These are phyloP conservation scores for Galerucella calmariensis DNA, from an alignment of 2,888 invertebrate species.

Conservation along the genomic window DNA sequence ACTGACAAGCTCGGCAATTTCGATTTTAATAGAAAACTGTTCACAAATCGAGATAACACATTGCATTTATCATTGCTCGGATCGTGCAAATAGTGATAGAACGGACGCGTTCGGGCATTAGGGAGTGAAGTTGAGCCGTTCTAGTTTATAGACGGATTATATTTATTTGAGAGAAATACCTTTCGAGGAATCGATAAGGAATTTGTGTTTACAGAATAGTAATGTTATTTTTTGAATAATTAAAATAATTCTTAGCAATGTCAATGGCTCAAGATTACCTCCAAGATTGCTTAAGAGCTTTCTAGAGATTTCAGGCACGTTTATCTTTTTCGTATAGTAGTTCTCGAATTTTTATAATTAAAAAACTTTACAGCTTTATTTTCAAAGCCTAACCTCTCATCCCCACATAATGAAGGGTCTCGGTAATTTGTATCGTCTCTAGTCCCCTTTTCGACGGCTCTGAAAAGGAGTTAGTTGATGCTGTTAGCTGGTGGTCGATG, in stretches of 20 bases:
- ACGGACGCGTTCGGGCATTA: not conserved
- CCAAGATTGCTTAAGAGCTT: no score
- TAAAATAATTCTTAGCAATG: no score
- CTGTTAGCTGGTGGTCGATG: conserved; percentile 31
- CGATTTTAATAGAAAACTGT: conserved; percentile 3
- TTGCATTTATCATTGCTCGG: conserved; percentile 3
- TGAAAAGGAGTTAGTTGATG: conserved; percentile 23
- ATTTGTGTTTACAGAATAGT: not conserved
- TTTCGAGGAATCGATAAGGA: not conserved
- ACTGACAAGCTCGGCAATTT: not conserved
- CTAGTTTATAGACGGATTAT: not conserved
- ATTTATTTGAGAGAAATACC: not conserved
- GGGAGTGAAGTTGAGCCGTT: not conserved
- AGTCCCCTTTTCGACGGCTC: conserved; percentile 23
- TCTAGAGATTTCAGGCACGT: no score
- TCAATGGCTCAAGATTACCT: no score
- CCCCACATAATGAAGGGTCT: conserved; percentile 14
- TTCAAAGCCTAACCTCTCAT: conserved; percentile 19
- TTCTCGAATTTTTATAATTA: not conserved
- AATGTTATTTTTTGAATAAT: no score
- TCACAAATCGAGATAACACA: conserved; percentile 8
- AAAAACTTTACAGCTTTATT: not conserved
- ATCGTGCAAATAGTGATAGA: conserved; percentile 3
- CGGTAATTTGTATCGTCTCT: conserved; percentile 23
- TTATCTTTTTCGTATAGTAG: no score